Evolutionary conservation across 2,113 vertebrate genomes (phyloP), one percentile per base, ranked within the genome.

Genomic region (Corythaeola cristata): DNA sequence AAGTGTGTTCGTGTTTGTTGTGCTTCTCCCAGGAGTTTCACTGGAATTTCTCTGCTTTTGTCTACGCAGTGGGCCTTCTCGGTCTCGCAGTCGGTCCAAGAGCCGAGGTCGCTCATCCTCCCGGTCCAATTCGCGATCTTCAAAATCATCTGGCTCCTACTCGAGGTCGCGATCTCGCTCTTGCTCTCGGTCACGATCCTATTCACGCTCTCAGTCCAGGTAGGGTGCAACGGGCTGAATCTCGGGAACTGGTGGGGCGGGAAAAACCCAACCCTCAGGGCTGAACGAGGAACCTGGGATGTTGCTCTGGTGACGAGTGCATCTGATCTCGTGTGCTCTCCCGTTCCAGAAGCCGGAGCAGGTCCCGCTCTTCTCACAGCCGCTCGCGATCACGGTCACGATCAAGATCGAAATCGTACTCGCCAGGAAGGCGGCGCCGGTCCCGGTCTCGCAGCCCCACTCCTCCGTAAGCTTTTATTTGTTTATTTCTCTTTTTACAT

Each of bases 31-130:
- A 4, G 52, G 68, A 33, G 24, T 60, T 64, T 95, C 53, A 85
- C n/a, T 20, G 24, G 24, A 13, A 20, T 88, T 53, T 55, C 32
- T 85, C 23, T 89, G 22, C 13, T 72, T 55, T 27, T 78, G 0
- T 91, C 47, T 24, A 18, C 30, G 12, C 98, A 99, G 99, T 3
- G 98, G 97, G 6, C 98, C 98, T 1, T 98, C 98, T 1, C 95
- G 98, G 9, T 99, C 99, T 15, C 98, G 98, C 91, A 99, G 99
- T 88, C 98, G 98, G 2, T 99, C 99, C 6, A 99, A 97, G n/a
- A 99, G 99, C 97, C 98, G 99, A 32, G 99, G 99, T 3, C 98
- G 98, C n/a, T 99, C 99, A 0, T 99, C 99, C 1, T 99, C 99
- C 5, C 98, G 98, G 12, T 99, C 99, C 64, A 99, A 99, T 79